Base-by-base conservation (phyloP, 2,797 vertebrate species). In the Rhinophrynus dorsalis region DNA sequence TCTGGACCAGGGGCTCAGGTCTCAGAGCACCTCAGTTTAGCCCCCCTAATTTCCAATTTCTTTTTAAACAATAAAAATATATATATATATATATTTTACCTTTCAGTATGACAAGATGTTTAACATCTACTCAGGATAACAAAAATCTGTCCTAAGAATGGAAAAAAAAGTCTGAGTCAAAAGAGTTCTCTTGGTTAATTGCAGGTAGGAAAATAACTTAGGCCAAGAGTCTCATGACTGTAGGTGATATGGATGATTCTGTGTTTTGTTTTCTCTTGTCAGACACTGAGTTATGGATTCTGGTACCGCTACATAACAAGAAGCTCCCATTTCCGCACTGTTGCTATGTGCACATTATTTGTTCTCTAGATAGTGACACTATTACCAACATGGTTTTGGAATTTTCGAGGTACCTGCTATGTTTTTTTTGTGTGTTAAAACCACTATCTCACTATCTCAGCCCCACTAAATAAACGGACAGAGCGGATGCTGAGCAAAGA, bases 381-480 rank as follows among this genome's bases (percentile, higher is more conserved):
- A 18, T 27, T 30, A 40, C 51, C 44, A 23, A 24, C 30, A 12
- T 29, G 32, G 55, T 61, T 71, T 71, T 71, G 45, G 60, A 37
- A 50, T 48, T 18, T 50, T 37, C 33, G n/a, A 48, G 32, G 68
- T 57, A 64, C 60, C 60, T 56, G 58, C 61, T 38, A 32, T 64
- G 18, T 58, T 32, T 57, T 50, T 47, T 20, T 26, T 37, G 38
- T 63, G 50, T 52, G 11, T 21, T 57, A 23, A 56, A 35, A 18
- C 56, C 42, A 51, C 65, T 72, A 72, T 72, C 68, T 64, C 54
- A 29, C 32, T 72, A 23, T 42, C 42, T 50, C 68, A 72, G 68
- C 9, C n/a, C 33, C 26, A 48, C 33, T 72, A 33, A 72, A 50
- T 72, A 50, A 72, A 65, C 68, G 52, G n/a, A 51, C 2, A 2